These are phyloP conservation scores for Climacteris rufus DNA, from an alignment of 2,113 vertebrate species.

Conservation along the genomic window DNA sequence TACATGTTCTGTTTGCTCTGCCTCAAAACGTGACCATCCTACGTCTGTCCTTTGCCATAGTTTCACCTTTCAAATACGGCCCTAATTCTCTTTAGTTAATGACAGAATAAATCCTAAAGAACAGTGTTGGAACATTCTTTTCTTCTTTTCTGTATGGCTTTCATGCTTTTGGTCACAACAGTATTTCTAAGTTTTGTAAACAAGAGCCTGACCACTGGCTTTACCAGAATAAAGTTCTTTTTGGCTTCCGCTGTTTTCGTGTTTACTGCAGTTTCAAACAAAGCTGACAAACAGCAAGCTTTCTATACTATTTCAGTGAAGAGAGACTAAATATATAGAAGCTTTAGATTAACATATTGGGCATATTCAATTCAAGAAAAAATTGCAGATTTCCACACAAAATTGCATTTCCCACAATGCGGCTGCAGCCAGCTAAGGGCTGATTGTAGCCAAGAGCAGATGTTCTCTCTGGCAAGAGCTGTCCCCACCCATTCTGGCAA, in stretches of 20 bases:
- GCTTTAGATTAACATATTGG: not conserved
- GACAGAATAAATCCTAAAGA: not conserved
- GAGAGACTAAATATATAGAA: not conserved
- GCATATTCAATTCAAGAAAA: not conserved
- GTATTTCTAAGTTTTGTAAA: not conserved
- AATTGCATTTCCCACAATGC: not conserved
- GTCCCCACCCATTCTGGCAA: not conserved
- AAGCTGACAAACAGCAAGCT: not conserved
- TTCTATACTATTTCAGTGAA: not conserved
- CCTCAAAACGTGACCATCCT: not conserved
- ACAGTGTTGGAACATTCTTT: not conserved
- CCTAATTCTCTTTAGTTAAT: not conserved
- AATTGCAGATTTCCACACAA: not conserved
- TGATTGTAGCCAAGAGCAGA: not conserved
- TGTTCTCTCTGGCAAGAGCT: not conserved
- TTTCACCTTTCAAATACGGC: not conserved
- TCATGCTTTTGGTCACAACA: not conserved
- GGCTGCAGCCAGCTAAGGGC: not conserved
- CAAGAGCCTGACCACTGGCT: not conserved
- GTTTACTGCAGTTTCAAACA: not conserved
- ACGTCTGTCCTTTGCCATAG: not conserved
- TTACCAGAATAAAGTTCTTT: not conserved
- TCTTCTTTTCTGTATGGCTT: not conserved
- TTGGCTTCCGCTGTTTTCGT: not conserved
- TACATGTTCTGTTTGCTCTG: not conserved